phyloP scores from a whole-genome alignment of 2,797 vertebrate genomes.

The Aphelocoma californica region DNA sequence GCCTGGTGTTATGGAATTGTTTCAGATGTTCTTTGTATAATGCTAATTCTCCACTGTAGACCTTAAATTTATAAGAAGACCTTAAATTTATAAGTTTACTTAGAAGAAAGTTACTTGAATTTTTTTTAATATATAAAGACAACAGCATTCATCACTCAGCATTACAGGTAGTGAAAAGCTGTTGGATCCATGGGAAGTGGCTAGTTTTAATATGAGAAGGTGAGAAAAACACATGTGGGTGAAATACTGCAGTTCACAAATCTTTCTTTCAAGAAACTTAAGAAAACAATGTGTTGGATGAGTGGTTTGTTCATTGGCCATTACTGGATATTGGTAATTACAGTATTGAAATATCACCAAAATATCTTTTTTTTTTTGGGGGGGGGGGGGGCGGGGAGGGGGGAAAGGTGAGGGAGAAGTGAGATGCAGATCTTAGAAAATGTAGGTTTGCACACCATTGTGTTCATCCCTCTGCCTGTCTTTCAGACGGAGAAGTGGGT shows the following conservation, averaged over 20 bases:
- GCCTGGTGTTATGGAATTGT: neutral
- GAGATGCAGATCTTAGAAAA: neutral
- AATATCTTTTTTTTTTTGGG: neutral
- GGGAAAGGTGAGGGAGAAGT: rapidly evolving
- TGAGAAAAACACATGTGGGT: neutral
- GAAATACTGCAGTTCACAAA: neutral
- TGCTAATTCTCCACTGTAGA: neutral
- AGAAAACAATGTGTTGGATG: neutral
- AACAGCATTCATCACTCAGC: neutral
- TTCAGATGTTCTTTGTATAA: neutral
- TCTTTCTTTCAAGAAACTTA: neutral
- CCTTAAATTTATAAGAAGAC: neutral
- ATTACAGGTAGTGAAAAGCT: neutral
- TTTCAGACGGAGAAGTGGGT: neutral
- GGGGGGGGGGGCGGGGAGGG: rapidly evolving
- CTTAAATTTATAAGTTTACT: neutral
- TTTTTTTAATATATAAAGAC: neutral
- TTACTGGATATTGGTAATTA: neutral
- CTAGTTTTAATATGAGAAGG: neutral
- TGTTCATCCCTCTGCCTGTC: neutral
- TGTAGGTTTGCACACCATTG: neutral
- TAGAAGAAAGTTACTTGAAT: neutral
- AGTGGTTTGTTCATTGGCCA: neutral
- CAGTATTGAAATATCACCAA: neutral
- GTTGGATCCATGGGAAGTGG: neutral